phyloP scores from a whole-genome alignment of 2,113 vertebrate genomes.

The Elachura formosa region DNA sequence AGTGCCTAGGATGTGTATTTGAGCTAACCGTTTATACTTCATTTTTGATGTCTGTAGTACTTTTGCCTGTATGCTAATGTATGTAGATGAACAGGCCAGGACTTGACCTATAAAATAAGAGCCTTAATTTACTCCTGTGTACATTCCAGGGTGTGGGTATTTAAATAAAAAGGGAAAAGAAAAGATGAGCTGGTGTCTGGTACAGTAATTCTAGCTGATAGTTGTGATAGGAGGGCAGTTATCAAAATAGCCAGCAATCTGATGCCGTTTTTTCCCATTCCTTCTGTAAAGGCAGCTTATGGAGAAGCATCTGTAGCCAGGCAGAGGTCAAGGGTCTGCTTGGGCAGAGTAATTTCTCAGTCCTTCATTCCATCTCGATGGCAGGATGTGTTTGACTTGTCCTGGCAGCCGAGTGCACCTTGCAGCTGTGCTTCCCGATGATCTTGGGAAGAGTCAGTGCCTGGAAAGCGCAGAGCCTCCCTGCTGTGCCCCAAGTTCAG shows the following conservation, averaged over 20 bases:
- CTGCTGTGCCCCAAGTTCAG: neutral
- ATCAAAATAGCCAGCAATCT: neutral
- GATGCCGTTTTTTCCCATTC: neutral
- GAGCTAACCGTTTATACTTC: neutral
- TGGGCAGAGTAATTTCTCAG: neutral
- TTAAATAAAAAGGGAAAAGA: neutral
- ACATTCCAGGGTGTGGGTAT: neutral
- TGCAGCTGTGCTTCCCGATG: accelerated
- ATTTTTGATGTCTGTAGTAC: constrained; percentile 3
- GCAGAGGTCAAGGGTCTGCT: neutral
- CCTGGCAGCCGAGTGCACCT: neutral
- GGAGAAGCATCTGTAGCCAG: neutral
- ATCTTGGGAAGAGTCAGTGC: neutral
- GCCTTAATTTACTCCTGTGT: neutral
- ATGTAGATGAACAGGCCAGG: constrained; percentile 3
- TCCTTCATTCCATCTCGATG: accelerated
- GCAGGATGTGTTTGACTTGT: neutral
- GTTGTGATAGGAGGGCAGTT: neutral
- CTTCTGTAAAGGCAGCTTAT: neutral
- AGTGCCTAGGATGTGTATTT: neutral
- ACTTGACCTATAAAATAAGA: neutral
- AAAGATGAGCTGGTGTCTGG: neutral
- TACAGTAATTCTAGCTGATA: neutral
- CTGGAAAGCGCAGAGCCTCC: neutral
- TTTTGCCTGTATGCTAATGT: neutral